Evolutionary conservation across 1,140 invertebrate species (phyloP), one percentile per base, ranked within the genome.

Genomic region (Anastrepha ludens): DNA sequence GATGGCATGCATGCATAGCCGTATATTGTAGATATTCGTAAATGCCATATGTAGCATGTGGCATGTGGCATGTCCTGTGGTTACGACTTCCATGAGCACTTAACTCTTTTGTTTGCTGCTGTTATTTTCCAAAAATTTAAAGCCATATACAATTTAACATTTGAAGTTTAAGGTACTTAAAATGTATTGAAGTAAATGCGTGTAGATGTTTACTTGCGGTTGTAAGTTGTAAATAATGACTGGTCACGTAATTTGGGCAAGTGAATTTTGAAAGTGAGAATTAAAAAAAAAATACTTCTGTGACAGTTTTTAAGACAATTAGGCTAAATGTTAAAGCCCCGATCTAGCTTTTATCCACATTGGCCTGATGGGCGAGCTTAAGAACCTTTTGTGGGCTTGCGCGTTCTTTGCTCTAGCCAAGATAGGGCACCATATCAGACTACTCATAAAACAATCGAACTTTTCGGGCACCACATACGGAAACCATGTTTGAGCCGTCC

Each of bases 11-110:
- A 81, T 55, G n/a, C 74, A 58, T 15, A 62, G 8, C 4, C 60
- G 29, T 29, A 29, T 29, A 29, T 29, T 29, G 29, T 29, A 29
- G 29, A 62, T 62, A 62, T 13, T 29, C 47, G 74, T 58, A 81
- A 81, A 81, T 81, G 20, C 47, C 74, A 81, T 47, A 81, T 55
- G 47, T 17, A 81, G 47, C 74, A 81, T 81, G 47, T 81, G 74
- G 47, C 50, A 55, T 55, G 29, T 29, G 29, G 29, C 74, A 81
- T 81, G 74, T 55, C 74, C 47, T 81, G 74, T 29, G 74, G 74
- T 81, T 55, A 55, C 44, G 47, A 29, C 17, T 50, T 50, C 74
- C 74, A 81, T 81, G 20, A 13, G 7, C 70, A 9, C 70, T 81
- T 3, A 55, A 9, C 74, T 20, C 74, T 29, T 55, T 55, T 47